A percentile compares a stretch with the other conserved stretches of the same genome.
These are phyloP conservation scores for Montipora foliosa DNA, from an alignment of 64 coral and sea anemone species.

Conservation along the genomic window DNA sequence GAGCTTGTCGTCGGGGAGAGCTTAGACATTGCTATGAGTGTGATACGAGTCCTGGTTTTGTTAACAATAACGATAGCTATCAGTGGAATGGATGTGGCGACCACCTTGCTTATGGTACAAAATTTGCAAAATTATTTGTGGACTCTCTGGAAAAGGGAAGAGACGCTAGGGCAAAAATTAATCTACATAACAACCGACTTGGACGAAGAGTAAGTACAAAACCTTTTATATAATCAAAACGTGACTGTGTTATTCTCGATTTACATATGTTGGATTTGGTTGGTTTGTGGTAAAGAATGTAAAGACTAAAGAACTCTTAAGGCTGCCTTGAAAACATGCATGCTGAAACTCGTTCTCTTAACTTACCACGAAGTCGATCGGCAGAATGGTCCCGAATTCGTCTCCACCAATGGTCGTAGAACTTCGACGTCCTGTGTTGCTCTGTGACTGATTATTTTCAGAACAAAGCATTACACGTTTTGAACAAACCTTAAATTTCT, in stretches of 20 bases:
- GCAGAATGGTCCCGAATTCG: no score
- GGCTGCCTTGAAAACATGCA: neutral
- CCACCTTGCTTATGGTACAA: constrained; percentile 80
- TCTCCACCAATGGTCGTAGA: no score
- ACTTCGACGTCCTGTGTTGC: no score
- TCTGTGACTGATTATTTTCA: no score
- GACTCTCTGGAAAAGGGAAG: constrained; percentile 83
- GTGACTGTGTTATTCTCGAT: neutral
- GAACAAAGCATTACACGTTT: no score
- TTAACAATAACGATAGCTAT: constrained; percentile 57
- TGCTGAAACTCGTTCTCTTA: no score
- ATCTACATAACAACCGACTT: constrained; percentile 94
- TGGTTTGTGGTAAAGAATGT: neutral
- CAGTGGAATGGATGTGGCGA: constrained; percentile 93
- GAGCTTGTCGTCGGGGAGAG: constrained; percentile 80
- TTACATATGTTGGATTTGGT: neutral
- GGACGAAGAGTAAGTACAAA: constrained; percentile 83
- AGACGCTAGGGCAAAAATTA: constrained; percentile 86
- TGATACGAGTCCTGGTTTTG: constrained; percentile 5
- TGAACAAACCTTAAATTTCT: no score
- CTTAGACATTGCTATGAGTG: constrained; percentile 75
- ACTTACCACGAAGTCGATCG: no score
- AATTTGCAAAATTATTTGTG: constrained; percentile 84
- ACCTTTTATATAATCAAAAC: neutral
- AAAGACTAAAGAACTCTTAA: neutral